Evolutionary conservation across 2,888 invertebrate genomes (phyloP), one percentile per base, ranked within the genome.

Genomic region (Seira musarum): DNA sequence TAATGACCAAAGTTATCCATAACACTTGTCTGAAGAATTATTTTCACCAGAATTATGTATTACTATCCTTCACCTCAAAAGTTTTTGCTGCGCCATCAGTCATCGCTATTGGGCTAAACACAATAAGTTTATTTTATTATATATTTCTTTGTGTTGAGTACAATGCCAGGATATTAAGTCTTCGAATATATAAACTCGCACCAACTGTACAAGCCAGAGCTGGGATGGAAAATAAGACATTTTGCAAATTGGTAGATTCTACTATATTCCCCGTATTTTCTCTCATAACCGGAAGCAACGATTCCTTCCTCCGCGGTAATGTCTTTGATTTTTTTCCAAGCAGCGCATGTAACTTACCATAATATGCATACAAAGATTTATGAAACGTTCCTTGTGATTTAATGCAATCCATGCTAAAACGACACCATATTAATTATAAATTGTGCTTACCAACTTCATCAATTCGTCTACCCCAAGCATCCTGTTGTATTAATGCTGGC

Each of bases 61-160:
- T n/a, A n/a, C n/a, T n/a, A n/a, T n/a, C n/a, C n/a, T n/a, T n/a
- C 77, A 89, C 90, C 87, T 89, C 88, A 24, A 91, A 87, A 13
- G 90, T 89, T 87, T 90, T 90, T 1, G 91, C 91, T 61, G 91
- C 91, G 66, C 91, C 91, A 87, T 91, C 91, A 15, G 91, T 91
- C 91, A 91, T 91, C 1, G 91, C 91, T 57, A 92, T 87, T 0
- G 91, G 91, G 87, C n/a, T n/a, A n/a, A n/a, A n/a, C n/a, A n/a
- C n/a, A n/a, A n/a, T n/a, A n/a, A n/a, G n/a, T n/a, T n/a, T n/a
- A n/a, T n/a, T n/a, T n/a, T n/a, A n/a, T n/a, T n/a, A n/a, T n/a
- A n/a, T n/a, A n/a, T n/a, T n/a, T n/a, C n/a, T n/a, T n/a, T n/a
- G n/a, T n/a, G n/a, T n/a, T n/a, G n/a, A n/a, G n/a, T n/a, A n/a